A percentile compares a stretch with the other conserved stretches of the same genome.
phyloP scores from a whole-genome alignment of 2,113 vertebrate genomes.

The Heptranchias perlo region DNA sequence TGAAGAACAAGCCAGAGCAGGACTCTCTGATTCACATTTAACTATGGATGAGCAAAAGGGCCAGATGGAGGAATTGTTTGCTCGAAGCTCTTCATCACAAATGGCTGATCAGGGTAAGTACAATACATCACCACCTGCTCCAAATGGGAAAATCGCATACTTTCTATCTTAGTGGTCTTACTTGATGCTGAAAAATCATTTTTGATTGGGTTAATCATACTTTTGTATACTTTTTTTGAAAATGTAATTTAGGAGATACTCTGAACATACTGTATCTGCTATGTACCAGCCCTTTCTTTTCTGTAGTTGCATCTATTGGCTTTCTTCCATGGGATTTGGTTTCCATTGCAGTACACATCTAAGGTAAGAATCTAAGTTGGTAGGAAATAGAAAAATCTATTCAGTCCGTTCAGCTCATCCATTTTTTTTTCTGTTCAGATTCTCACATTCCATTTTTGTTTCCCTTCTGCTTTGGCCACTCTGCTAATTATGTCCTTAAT shows the following conservation, averaged over 20 bases:
- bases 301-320: neutral
- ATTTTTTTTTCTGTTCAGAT: too few species aligned
- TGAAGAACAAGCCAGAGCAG: conserved; percentile 7
- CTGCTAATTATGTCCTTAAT: too few species aligned
- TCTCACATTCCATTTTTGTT: too few species aligned
- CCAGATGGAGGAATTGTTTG: neutral
- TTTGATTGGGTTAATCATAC: neutral
- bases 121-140: neutral
- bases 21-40: neutral
- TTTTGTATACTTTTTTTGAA: neutral
- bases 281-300: too few species aligned
- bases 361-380: neutral
- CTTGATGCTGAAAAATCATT: neutral
- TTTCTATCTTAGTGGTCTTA: neutral
- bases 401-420: too few species aligned
- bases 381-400: too few species aligned
- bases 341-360: neutral
- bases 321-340: neutral
- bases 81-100: neutral
- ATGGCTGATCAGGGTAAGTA: neutral
- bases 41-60: neutral
- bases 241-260: neutral
- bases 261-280: neutral
- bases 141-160: neutral
- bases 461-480: too few species aligned